Conservation (phyloP, 2,888 invertebrate species). For the Lumbricus terrestris region DNA sequence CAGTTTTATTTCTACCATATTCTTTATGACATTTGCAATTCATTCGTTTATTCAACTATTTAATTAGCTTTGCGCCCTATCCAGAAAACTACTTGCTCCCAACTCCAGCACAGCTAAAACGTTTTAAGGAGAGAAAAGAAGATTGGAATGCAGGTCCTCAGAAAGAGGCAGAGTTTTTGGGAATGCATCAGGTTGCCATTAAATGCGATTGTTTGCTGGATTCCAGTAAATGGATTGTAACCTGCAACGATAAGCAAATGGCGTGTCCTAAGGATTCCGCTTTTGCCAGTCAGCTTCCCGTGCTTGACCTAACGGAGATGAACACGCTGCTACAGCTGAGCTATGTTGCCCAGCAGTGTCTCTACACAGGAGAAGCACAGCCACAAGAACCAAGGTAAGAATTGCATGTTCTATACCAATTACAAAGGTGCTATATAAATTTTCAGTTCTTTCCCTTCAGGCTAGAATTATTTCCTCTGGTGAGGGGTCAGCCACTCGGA, state of each 20-base stretch:
- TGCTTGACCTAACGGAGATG: constrained; percentile 19
- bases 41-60: too few relatives aligned
- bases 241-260: not conserved
- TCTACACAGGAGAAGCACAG: constrained; percentile 15
- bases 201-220: not conserved
- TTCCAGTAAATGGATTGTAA: not conserved
- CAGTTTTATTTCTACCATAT: not conserved
- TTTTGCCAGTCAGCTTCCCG: not conserved
- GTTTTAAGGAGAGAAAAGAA: too few relatives aligned
- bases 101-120: too few relatives aligned
- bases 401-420: not conserved
- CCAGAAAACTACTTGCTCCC: too few relatives aligned
- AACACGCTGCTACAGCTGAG: constrained; percentile 29
- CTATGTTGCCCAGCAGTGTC: constrained; percentile 22
- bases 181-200: not conserved
- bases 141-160: too few relatives aligned
- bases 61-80: too few relatives aligned
- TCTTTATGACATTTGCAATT: not conserved
- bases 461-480: too few relatives aligned
- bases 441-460: too few relatives aligned
- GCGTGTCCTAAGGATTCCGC: not conserved
- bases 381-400: not conserved
- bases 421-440: not conserved
- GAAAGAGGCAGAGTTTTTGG: too few relatives aligned
- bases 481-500: too few relatives aligned